Conservation (phyloP, 2,113 vertebrate genomes). For the Chrysemys picta region DNA sequence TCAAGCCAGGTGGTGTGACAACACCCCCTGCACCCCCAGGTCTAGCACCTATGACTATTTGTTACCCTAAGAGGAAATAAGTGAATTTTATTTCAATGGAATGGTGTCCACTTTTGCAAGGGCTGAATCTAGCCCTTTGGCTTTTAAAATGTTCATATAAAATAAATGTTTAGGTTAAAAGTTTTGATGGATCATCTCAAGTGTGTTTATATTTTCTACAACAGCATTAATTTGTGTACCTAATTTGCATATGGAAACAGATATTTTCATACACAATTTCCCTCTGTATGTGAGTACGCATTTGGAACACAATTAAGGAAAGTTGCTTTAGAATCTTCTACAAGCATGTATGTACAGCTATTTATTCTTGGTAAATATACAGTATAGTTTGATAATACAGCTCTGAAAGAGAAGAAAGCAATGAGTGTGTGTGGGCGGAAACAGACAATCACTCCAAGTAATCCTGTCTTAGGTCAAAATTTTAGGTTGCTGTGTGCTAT, state of each 20-base stretch:
- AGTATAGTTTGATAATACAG: background rate
- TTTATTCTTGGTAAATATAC: background rate
- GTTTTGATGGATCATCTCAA: background rate
- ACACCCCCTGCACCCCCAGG: no score
- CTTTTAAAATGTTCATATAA: background rate
- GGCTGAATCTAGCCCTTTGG: background rate
- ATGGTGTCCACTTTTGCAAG: background rate
- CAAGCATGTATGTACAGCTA: background rate
- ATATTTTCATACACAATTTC: background rate
- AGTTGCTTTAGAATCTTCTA: background rate
- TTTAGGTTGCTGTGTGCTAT: constrained; percentile 31
- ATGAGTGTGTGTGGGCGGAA: background rate
- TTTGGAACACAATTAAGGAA: background rate
- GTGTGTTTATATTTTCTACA: background rate
- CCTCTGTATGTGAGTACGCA: rapidly evolving
- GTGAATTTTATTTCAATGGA: background rate
- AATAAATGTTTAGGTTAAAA: background rate
- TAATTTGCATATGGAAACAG: background rate
- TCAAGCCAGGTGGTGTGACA: no score
- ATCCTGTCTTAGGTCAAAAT: constrained; percentile 47
- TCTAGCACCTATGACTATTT: no score
- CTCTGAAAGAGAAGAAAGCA: background rate
- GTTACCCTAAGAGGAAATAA: background rate
- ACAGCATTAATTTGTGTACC: background rate
- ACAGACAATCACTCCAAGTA: background rate